Evolutionary conservation across 2,888 invertebrate genomes (phyloP).

Genomic region (Cosmia trapezina): DNA sequence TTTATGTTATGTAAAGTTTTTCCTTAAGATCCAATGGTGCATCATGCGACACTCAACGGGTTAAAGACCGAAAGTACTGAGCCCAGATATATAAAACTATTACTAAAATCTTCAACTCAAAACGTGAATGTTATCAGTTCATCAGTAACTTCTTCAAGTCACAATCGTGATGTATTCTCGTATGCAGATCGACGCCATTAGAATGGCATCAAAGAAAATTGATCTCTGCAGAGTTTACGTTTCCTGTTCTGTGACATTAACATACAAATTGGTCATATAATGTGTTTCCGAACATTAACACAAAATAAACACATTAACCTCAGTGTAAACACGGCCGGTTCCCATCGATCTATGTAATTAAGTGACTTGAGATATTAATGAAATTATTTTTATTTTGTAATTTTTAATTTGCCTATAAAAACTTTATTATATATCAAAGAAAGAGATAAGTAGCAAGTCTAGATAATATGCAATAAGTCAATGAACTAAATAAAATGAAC

Average conservation of each 20-base stretch:
- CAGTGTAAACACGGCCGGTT: conserved; percentile 35
- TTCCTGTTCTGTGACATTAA: conserved; percentile 48
- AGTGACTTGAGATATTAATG: conserved; percentile 1
- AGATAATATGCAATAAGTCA: not conserved
- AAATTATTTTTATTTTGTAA: conserved; percentile 25
- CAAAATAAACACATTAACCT: conserved; percentile 36
- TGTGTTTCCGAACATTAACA: conserved; percentile 50
- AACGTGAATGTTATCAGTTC: conserved; percentile 4
- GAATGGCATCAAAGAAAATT: conserved; percentile 42
- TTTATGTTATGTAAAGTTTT: no score
- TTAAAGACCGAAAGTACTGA: no score
- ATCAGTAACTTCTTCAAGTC: conserved; percentile 3
- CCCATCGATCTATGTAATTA: conserved; percentile 41
- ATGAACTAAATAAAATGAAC: no score
- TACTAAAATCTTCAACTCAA: not conserved
- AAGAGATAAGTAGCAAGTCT: not conserved
- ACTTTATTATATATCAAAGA: not conserved
- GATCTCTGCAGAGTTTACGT: conserved; percentile 22
- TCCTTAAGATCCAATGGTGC: no score
- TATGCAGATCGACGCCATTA: conserved; percentile 42
- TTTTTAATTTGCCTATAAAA: not conserved
- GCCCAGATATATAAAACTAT: not conserved
- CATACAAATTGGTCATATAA: conserved; percentile 60
- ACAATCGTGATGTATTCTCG: conserved; percentile 8
- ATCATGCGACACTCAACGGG: no score